Evolutionary conservation across 2,797 vertebrate genomes (phyloP), one percentile per base, ranked within the genome.

Genomic region (Pseudocheirus occidentalis): DNA sequence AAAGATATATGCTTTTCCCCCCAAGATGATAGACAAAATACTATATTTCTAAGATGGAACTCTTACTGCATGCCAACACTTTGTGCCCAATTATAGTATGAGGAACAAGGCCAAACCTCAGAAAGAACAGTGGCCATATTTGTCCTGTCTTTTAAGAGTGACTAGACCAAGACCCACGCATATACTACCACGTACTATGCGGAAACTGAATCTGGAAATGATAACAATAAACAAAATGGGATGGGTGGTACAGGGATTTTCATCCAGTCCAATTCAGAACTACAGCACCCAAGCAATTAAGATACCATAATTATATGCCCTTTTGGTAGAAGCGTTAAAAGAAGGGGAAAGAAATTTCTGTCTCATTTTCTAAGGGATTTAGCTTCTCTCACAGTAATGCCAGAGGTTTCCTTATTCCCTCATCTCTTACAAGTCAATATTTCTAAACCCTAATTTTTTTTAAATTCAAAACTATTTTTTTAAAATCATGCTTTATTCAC

Each of bases 1-100:
- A 94, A 96, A 59, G 18, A 27, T 87, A 87, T 94, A 92, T 92
- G n/a, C 89, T 89, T 92, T 7, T 66, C 1, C 91, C 90, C 92
- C 31, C 3, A 95, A 0, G 34, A 94, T 34, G 29, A 95, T 96
- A 55, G 40, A 90, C 31, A 93, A 93, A 96, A 66, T 1, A 92
- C 6, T 92, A 4, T 50, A 50, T 50, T 87, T 28, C 24, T 50
- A 94, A 90, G 90, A 31, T 52, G 1, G 91, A 95, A 92, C 5
- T 50, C 9, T 13, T 53, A 59, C 58, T 24, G 89, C 90, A 57
- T 50, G 28, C 27, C 90, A 58, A 13, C 40, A 6, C 58, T 34
- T 24, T 58, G 52, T 16, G 7, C 46, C 40, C 91, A 95, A 54
- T 91, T 91, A 55, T 29, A 90, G 54, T 50, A 11, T 89, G 50